Evolutionary conservation across 2,888 invertebrate species (phyloP).

Genomic region (Chironomus tentans): DNA sequence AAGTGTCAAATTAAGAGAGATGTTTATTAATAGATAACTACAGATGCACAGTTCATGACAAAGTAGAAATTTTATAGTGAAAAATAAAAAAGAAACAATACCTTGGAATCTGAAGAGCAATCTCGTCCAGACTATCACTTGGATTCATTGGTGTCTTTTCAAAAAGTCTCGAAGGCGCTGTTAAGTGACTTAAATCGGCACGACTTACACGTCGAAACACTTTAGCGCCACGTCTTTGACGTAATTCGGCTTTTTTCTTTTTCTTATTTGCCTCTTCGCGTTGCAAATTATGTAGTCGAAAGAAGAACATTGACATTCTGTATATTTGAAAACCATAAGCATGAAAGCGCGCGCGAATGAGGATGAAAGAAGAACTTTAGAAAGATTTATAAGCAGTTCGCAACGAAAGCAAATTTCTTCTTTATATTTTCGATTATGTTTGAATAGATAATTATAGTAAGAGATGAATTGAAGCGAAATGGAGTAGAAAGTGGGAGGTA

Average conservation of each 20-base stretch:
- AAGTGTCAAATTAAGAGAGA: no score
- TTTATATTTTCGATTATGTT: neutral
- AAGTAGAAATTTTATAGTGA: no score
- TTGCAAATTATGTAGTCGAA: constrained; percentile 84
- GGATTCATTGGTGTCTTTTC: constrained; percentile 77
- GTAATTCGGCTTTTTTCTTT: constrained; percentile 47
- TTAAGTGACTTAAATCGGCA: constrained; percentile 46
- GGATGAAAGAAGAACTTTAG: neutral
- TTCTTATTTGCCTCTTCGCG: constrained; percentile 71
- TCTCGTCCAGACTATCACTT: constrained; percentile 71
- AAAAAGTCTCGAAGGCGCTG: constrained; percentile 72
- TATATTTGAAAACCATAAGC: constrained; percentile 27
- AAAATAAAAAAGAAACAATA: constrained; percentile 35
- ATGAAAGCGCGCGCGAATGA: neutral
- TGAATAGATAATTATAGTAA: no score
- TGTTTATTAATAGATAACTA: no score
- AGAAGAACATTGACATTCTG: constrained; percentile 93
- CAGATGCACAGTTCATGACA: no score
- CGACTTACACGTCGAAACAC: constrained; percentile 44
- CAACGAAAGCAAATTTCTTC: neutral
- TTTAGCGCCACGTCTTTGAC: constrained; percentile 48
- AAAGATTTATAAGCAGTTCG: neutral
- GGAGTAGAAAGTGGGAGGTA: neutral
- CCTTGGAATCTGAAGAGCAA: constrained; percentile 89
- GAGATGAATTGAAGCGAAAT: neutral